These are phyloP conservation scores for Fratercula arctica DNA, from an alignment of 2,797 vertebrate species.

Conservation along the genomic window DNA sequence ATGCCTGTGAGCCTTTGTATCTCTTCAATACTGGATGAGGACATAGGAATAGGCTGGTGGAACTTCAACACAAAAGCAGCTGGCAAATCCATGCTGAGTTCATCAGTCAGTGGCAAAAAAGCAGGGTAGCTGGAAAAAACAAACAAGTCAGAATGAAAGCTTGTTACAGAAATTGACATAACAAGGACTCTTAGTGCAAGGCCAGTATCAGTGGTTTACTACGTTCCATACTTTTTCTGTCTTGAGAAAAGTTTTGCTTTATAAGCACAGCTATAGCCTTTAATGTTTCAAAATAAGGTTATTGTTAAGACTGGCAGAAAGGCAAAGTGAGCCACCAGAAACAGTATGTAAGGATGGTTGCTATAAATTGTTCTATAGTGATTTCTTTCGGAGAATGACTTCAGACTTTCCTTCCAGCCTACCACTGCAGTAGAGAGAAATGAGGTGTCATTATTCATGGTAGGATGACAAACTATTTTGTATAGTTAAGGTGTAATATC, in stretches of 20 bases:
- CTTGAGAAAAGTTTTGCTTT: neutral
- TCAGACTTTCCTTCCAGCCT: neutral
- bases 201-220: neutral
- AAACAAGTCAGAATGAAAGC: neutral
- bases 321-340: neutral
- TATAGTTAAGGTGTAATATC: neutral
- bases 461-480: neutral
- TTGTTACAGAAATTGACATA: neutral
- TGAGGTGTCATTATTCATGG: neutral
- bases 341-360: neutral
- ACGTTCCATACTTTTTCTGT: neutral
- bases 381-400: neutral
- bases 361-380: neutral
- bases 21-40: conserved; percentile 69
- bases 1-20: conserved; percentile 82
- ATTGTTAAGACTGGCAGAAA: neutral
- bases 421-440: neutral
- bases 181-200: neutral
- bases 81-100: conserved; percentile 69
- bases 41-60: conserved; percentile 76
- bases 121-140: conserved; percentile 64
- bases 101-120: conserved; percentile 72
- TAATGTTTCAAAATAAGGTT: neutral
- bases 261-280: neutral
- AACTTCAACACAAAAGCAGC: conserved; percentile 83